A percentile compares a stretch with the other conserved stretches of the same genome.
These are phyloP conservation scores for Melanerpes formicivorus DNA, from an alignment of 2,113 vertebrate genomes.

Conservation along the genomic window DNA sequence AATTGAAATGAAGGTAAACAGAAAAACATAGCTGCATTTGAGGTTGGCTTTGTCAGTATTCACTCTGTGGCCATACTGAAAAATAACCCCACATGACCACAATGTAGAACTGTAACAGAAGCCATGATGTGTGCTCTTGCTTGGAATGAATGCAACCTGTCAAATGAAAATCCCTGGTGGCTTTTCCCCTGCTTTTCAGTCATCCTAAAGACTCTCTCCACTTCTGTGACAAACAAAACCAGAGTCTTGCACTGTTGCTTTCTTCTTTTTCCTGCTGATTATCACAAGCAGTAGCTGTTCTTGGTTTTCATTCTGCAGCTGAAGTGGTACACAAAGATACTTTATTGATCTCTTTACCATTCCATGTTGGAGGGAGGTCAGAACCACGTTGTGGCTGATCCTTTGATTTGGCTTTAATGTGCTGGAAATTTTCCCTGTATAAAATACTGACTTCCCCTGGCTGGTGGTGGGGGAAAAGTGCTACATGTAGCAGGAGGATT, in stretches of 20 bases:
- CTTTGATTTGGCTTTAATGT: background rate
- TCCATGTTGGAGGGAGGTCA: background rate
- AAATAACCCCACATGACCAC: background rate
- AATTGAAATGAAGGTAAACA: conserved; percentile 78
- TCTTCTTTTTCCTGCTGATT: background rate
- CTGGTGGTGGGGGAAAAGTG: background rate
- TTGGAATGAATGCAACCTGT: background rate
- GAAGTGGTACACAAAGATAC: background rate
- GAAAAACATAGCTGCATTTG: background rate
- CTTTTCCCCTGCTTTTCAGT: background rate
- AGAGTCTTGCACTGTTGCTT: background rate
- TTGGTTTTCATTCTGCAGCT: background rate
- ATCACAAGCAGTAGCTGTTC: background rate
- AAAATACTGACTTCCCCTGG: background rate
- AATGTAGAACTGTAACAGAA: background rate
- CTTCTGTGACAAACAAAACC: background rate
- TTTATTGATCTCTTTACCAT: background rate
- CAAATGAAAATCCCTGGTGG: background rate
- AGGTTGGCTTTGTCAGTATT: background rate
- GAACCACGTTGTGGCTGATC: background rate
- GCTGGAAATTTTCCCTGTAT: background rate
- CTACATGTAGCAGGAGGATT: background rate
- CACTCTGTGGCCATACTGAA: background rate
- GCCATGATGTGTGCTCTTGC: background rate
- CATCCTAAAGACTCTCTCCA: background rate